These are phyloP conservation scores for Eristalis pertinax DNA, from an alignment of 2,888 invertebrate species.

Conservation along the genomic window DNA sequence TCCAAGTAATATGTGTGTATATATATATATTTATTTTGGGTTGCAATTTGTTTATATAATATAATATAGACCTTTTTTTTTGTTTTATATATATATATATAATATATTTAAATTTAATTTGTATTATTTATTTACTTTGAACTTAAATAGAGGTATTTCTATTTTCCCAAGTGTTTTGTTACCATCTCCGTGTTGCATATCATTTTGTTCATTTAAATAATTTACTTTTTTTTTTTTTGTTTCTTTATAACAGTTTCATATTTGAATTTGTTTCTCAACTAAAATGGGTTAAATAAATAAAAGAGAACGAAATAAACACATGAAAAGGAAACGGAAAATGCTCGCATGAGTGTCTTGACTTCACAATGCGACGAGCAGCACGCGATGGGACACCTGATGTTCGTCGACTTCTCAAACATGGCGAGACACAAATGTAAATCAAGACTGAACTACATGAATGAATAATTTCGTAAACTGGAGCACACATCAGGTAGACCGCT, in stretches of 20 bases:
- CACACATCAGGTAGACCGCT: too few relatives aligned
- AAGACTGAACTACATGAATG: too few relatives aligned
- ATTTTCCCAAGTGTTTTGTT: slow-evolving; percentile 80
- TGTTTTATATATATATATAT: slow-evolving; percentile 50
- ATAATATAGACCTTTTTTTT: slow-evolving; percentile 59
- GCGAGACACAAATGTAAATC: too few relatives aligned
- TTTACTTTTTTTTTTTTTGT: slow-evolving; percentile 32
- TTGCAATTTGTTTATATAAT: slow-evolving; percentile 68
- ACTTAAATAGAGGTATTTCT: slow-evolving; percentile 82
- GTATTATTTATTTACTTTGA: slow-evolving; percentile 77
- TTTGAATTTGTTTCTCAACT: neutral
- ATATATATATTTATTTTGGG: slow-evolving; percentile 51
- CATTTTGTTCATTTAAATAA: slow-evolving; percentile 8
- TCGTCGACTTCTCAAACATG: too few relatives aligned
- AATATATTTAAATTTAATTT: slow-evolving; percentile 70
- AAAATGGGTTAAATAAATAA: neutral
- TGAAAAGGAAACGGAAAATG: neutral
- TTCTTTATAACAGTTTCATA: slow-evolving; percentile 4
- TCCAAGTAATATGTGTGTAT: slow-evolving; percentile 63
- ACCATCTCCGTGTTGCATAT: slow-evolving; percentile 58
- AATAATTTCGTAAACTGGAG: too few relatives aligned
- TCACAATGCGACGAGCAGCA: too few relatives aligned
- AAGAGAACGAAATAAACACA: slow-evolving; percentile 1
- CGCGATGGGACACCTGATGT: too few relatives aligned
- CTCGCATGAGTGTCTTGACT: too few relatives aligned